A percentile compares a stretch with the other conserved stretches of the same genome.
Evolutionary conservation across 2,113 vertebrate genomes (phyloP).

Genomic region (Tragelaphus buxtoni): DNA sequence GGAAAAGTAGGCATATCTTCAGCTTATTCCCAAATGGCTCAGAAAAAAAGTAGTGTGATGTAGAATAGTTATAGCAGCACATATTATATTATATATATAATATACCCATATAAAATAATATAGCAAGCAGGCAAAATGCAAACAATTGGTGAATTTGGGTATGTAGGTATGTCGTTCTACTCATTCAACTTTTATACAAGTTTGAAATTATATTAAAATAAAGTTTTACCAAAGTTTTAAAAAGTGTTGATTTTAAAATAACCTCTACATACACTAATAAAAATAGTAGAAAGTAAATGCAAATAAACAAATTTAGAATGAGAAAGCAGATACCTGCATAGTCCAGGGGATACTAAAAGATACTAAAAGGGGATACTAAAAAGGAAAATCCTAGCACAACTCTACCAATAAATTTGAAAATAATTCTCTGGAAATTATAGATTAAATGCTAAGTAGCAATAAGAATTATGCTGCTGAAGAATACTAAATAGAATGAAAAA

Average conservation of each 20-base stretch:
- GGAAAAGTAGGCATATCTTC: background rate
- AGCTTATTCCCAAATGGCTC: background rate
- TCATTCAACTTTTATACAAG: background rate
- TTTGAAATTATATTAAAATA: background rate
- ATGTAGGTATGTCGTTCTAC: background rate
- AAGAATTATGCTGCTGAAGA: conserved; percentile 13
- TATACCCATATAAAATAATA: background rate
- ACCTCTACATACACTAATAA: background rate
- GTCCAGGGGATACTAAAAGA: background rate
- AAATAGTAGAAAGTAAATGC: background rate
- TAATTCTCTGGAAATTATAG: conserved; percentile 37
- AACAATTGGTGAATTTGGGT: background rate
- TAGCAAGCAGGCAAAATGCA: background rate
- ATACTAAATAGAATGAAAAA: background rate
- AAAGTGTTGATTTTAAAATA: background rate
- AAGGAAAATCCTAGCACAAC: conserved; percentile 4
- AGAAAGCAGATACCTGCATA: background rate
- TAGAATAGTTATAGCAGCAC: background rate
- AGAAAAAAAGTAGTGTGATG: background rate
- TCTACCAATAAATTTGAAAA: conserved; percentile 12
- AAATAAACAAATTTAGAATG: conserved; percentile 6
- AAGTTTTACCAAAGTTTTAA: background rate
- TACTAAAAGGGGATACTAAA: background rate
- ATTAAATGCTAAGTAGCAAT: background rate
- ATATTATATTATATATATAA: background rate